Evolutionary conservation across 2,113 vertebrate species (phyloP).

Genomic region (Oostethus manadensis): DNA sequence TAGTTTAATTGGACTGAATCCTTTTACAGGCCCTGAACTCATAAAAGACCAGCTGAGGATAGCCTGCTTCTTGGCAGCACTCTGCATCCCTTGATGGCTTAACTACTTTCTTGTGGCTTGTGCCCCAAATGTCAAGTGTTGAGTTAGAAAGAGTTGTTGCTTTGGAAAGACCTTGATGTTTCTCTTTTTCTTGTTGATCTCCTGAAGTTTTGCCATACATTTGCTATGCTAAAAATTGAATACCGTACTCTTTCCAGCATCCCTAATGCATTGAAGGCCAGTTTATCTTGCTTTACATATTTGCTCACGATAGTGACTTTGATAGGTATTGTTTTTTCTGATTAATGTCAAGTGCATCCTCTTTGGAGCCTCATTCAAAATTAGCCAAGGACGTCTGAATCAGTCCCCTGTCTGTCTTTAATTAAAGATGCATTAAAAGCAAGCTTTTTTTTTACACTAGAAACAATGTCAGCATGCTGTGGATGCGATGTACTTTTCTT

Average conservation of each 20-base stretch:
- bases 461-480: constrained; percentile 31
- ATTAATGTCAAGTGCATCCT: constrained; percentile 39
- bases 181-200: neutral
- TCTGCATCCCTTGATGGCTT: constrained; percentile 53
- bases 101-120: constrained; percentile 49
- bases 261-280: neutral
- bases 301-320: constrained; percentile 37
- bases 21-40: constrained; percentile 60
- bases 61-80: constrained; percentile 52
- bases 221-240: neutral
- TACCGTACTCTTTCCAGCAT: neutral
- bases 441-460: constrained; percentile 21
- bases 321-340: constrained; percentile 17
- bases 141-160: neutral
- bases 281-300: constrained; percentile 15
- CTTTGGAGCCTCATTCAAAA: constrained; percentile 17
- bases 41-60: constrained; percentile 59
- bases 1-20: constrained; percentile 57
- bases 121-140: constrained; percentile 28
- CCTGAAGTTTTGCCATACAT: neutral
- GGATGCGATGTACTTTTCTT: constrained; percentile 21
- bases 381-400: constrained; percentile 25
- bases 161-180: constrained; percentile 2
- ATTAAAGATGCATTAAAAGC: constrained; percentile 35
- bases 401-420: constrained; percentile 37